phyloP scores from a whole-genome alignment of 1,140 invertebrate species.

The Onthophagus taurus region DNA sequence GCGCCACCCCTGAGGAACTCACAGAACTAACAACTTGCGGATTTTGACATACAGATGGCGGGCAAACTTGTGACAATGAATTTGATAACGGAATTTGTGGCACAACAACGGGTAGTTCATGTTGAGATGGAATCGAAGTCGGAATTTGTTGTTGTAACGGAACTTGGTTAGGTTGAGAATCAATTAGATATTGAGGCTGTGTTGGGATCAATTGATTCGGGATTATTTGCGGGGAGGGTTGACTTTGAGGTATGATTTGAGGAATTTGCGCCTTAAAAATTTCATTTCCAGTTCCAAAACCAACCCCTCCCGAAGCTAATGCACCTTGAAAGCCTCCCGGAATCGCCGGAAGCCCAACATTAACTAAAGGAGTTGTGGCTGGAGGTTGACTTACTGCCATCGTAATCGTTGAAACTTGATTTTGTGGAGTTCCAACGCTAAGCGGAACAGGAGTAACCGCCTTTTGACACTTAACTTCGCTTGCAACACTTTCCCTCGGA shows the following conservation, averaged over 20 bases:
- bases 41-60: conserved; percentile 7
- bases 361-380: conserved; percentile 2
- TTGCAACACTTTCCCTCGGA: conserved; percentile 27
- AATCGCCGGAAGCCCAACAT: background rate
- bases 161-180: conserved; percentile 5
- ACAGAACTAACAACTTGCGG: conserved; percentile 3
- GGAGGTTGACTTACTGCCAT: conserved; percentile 3
- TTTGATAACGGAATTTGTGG: conserved; percentile 14
- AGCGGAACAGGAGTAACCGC: conserved; percentile 10
- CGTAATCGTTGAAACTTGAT: conserved; percentile 13
- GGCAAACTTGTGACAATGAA: conserved; percentile 17
- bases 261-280: too few relatives aligned
- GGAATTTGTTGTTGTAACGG: conserved; percentile 12
- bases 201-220: conserved; percentile 3
- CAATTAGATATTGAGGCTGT: conserved; percentile 7
- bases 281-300: too few relatives aligned
- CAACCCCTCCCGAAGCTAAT: too few relatives aligned
- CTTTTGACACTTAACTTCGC: conserved; percentile 20
- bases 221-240: too few relatives aligned
- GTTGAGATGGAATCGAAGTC: background rate
- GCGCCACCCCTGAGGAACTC: too few relatives aligned
- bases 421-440: conserved; percentile 7
- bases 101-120: background rate
- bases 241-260: too few relatives aligned
- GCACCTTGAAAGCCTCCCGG: too few relatives aligned